These are phyloP conservation scores for Tipula confusa DNA, from an alignment of 2,888 invertebrate species.

Conservation along the genomic window DNA sequence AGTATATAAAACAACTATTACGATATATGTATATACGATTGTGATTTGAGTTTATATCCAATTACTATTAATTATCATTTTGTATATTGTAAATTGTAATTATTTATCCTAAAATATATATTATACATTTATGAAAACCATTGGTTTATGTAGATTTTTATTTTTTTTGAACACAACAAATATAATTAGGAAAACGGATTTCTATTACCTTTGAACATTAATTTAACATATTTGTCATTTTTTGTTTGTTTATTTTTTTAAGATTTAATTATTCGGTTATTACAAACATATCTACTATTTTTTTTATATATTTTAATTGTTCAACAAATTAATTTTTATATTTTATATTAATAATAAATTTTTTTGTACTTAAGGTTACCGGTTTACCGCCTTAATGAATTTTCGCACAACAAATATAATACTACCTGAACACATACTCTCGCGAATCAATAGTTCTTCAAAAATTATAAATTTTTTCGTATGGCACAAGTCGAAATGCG, in stretches of 20 bases:
- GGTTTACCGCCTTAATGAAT: background rate
- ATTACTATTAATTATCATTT: background rate
- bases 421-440: background rate
- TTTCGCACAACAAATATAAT: background rate
- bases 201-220: slow-evolving; percentile 12
- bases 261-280: background rate
- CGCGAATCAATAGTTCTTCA: background rate
- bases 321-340: background rate
- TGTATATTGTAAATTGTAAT: background rate
- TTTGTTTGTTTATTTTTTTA: background rate
- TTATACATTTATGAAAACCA: slow-evolving; percentile 20
- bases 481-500: background rate
- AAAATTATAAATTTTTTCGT: background rate
- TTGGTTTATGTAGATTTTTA: background rate
- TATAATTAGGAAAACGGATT: slow-evolving; percentile 20
- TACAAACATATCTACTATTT: background rate
- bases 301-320: background rate
- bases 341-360: background rate
- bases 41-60: background rate
- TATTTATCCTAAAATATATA: slow-evolving; percentile 7
- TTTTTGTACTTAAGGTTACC: background rate
- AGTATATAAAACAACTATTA: slow-evolving; percentile 25
- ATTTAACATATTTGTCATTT: slow-evolving; percentile 4
- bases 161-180: slow-evolving; percentile 5
- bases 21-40: background rate